These are phyloP conservation scores for Aphaenogaster floridana DNA, from an alignment of 1,140 invertebrate genomes.

Conservation along the genomic window DNA sequence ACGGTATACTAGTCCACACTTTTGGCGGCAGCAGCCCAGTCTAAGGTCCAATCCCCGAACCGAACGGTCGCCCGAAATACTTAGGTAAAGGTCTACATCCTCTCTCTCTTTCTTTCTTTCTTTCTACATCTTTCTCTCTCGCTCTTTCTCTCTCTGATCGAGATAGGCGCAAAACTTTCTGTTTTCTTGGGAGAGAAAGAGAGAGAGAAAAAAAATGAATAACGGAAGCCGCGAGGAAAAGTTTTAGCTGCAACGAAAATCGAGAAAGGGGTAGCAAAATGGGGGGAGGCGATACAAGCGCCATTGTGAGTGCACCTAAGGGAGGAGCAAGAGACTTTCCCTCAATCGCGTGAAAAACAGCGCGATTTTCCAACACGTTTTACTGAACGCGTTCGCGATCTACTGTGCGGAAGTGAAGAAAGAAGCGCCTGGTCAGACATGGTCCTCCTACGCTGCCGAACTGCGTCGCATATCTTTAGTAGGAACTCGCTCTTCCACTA, in stretches of 20 bases:
- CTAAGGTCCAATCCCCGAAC: slow-evolving; percentile 86
- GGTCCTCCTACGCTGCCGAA: slow-evolving; percentile 26
- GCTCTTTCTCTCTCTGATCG: not conserved
- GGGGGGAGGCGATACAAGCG: slow-evolving; percentile 36
- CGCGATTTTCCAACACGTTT: slow-evolving; percentile 15
- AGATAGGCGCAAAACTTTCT: not conserved
- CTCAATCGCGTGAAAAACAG: slow-evolving; percentile 28
- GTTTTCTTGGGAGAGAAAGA: slow-evolving; percentile 23
- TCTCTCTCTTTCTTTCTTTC: slow-evolving; percentile 11
- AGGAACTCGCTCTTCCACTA: slow-evolving; percentile 70
- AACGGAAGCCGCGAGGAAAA: slow-evolving; percentile 40
- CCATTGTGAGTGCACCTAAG: slow-evolving; percentile 50
- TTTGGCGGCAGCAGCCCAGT: slow-evolving; percentile 85
- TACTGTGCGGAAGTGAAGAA: slow-evolving; percentile 67
- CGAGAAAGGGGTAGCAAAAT: slow-evolving; percentile 11
- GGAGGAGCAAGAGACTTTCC: slow-evolving; percentile 42
- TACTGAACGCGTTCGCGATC: slow-evolving; percentile 1
- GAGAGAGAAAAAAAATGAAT: slow-evolving; percentile 9
- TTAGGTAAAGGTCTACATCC: slow-evolving; percentile 82
- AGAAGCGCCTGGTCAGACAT: slow-evolving; percentile 62
- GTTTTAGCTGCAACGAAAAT: slow-evolving; percentile 5
- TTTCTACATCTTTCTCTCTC: not conserved
- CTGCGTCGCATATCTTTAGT: slow-evolving; percentile 67
- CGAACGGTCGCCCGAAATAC: slow-evolving; percentile 86
- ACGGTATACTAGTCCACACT: slow-evolving; percentile 85